Base-by-base conservation (phyloP, 2,888 invertebrate species). In the Tetanocera ferruginea region DNA sequence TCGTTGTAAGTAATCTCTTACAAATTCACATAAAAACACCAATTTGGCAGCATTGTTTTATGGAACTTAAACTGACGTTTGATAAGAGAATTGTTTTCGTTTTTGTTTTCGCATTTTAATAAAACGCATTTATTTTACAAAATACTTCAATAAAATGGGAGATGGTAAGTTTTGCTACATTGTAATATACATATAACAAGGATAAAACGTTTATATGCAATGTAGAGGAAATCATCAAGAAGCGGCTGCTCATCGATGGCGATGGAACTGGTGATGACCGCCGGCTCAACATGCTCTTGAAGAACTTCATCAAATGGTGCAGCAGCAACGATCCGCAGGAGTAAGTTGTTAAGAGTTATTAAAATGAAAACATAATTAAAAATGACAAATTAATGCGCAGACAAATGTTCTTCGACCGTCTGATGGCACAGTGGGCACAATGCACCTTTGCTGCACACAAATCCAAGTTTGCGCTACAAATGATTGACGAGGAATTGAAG, bases 181-280 rank as follows among this genome's bases (percentile, higher is more conserved):
- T 69, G 11, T 49, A 14, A 69, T 4, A 1, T 23, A 25, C 34
- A 64, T 17, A 19, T 23, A 17, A 31, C 57, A 19, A 3, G 11
- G 28, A 51, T 3, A 0, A 71, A 52, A 17, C 14, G 28, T 55
- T 9, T 14, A 23, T 69, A 43, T 71, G 55, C 6, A 49, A 17
- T 28, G 5, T 88, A 97, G 98, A 99, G 90, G 98, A 98, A 88
- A 95, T 98, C 60, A 97, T 98, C 81, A 94, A 96, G 82, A 92
- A 97, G 83, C 93, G 98, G 80, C 91, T 99, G 51, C 90, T 98
- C 49, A 97, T 98, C 84, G 98, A 99, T 88, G 98, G 98, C 25
- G 98, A 99, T 91, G 98, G 98, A 9, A 97, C 96, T 11, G 98
- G 97, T 31, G 98, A 99, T 87, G 98, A 98, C 87, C 92, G 97